phyloP scores from a whole-genome alignment of 1,140 invertebrate species.

The Drosophila bocqueti region DNA sequence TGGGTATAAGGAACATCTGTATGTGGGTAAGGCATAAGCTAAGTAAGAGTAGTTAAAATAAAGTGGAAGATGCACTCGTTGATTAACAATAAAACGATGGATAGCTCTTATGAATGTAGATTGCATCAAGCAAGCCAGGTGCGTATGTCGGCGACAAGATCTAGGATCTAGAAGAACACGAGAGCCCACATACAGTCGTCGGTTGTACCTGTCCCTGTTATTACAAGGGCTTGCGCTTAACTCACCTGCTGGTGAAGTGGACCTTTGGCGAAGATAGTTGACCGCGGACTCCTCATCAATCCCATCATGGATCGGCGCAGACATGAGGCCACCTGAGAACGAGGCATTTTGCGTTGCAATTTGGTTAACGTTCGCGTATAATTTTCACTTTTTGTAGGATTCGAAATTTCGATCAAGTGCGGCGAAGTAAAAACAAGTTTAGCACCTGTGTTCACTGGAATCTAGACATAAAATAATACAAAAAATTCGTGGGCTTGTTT shows the following conservation, averaged over 20 bases:
- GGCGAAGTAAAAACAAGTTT: background rate
- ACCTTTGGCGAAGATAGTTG: background rate
- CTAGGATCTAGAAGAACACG: background rate
- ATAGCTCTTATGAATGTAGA: no score
- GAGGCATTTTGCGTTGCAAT: conserved; percentile 41
- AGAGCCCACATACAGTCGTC: background rate
- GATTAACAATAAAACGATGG: no score
- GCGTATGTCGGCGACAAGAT: background rate
- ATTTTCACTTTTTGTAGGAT: background rate
- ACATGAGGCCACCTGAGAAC: conserved; percentile 5
- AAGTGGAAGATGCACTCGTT: no score
- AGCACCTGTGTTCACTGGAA: background rate
- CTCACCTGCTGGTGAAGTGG: conserved; percentile 16
- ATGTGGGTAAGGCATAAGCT: background rate
- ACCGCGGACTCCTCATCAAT: conserved; percentile 16
- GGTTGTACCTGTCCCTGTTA: background rate
- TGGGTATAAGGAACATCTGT: background rate
- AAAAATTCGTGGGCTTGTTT: background rate
- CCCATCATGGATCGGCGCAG: conserved; percentile 22
- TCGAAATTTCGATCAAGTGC: conserved; percentile 11
- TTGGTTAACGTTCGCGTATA: conserved; percentile 24
- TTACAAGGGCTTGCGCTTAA: background rate
- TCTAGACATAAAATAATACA: conserved; percentile 4
- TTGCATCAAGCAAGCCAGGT: background rate
- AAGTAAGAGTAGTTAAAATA: no score